Conservation (phyloP, 2,113 vertebrate genomes). For the Acrocephalus arundinaceus region DNA sequence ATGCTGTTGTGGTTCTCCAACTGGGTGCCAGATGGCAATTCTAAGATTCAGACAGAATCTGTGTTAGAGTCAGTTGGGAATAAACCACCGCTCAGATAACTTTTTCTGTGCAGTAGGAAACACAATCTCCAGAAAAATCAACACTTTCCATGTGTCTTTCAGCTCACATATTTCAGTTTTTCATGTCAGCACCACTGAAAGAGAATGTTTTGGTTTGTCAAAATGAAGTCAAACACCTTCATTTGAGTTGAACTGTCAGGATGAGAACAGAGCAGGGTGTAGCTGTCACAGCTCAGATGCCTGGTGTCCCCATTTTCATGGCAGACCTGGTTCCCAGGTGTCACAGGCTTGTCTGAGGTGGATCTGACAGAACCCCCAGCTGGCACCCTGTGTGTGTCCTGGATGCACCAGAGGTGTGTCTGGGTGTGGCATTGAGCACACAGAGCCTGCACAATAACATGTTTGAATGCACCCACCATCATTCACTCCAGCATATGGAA, state of each 20-base stretch:
- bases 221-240: neutral
- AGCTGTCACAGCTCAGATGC: neutral
- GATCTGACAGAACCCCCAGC: neutral
- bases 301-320: neutral
- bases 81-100: neutral
- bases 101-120: neutral
- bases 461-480: neutral
- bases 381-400: neutral
- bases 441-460: neutral
- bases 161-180: neutral
- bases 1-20: slow-evolving; percentile 38
- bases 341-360: neutral
- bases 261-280: neutral
- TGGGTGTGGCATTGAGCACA: neutral
- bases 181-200: neutral
- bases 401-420: neutral
- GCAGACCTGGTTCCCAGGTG: neutral
- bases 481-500: neutral
- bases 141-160: neutral
- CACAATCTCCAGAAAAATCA: neutral
- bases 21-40: slow-evolving; percentile 50
- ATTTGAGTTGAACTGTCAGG: neutral
- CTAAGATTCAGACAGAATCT: slow-evolving; percentile 25
- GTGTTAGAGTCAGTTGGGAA: slow-evolving; percentile 16
- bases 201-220: neutral